Evolutionary conservation across 2,113 vertebrate genomes (phyloP).

Genomic region (Girardinichthys multiradiatus): DNA sequence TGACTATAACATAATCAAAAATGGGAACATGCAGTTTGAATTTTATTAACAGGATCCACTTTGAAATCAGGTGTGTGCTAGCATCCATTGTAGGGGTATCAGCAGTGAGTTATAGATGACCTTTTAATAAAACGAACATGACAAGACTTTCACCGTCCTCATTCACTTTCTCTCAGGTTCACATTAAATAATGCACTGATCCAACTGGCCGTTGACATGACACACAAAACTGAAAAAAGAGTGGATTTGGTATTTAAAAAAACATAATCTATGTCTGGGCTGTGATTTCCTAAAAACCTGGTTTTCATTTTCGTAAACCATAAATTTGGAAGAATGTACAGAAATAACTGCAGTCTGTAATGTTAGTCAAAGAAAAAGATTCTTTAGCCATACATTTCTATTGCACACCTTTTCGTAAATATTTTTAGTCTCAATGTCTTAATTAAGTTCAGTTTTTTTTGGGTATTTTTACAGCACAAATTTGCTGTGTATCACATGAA

Average conservation of each 20-base stretch:
- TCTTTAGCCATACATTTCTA: neutral
- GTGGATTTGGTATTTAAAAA: too few species aligned
- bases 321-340: neutral
- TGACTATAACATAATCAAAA: slow-evolving; percentile 63
- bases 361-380: neutral
- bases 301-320: too few species aligned
- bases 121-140: neutral
- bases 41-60: slow-evolving; percentile 45
- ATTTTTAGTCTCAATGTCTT: neutral
- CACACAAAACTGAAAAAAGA: neutral
- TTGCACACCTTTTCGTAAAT: neutral
- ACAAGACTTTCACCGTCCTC: slow-evolving; percentile 49
- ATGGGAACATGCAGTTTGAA: slow-evolving; percentile 60
- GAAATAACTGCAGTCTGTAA: neutral
- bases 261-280: neutral
- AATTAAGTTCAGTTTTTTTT: too few species aligned
- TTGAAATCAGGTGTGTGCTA: slow-evolving; percentile 44
- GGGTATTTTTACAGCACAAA: too few species aligned
- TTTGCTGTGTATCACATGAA: too few species aligned
- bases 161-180: neutral
- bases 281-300: neutral
- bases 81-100: slow-evolving; percentile 42
- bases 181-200: neutral
- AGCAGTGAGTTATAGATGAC: slow-evolving; percentile 67
- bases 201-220: neutral